Evolutionary conservation across 2,797 vertebrate species (phyloP), one percentile per base, ranked within the genome.

Genomic region (Sebastes jordani): DNA sequence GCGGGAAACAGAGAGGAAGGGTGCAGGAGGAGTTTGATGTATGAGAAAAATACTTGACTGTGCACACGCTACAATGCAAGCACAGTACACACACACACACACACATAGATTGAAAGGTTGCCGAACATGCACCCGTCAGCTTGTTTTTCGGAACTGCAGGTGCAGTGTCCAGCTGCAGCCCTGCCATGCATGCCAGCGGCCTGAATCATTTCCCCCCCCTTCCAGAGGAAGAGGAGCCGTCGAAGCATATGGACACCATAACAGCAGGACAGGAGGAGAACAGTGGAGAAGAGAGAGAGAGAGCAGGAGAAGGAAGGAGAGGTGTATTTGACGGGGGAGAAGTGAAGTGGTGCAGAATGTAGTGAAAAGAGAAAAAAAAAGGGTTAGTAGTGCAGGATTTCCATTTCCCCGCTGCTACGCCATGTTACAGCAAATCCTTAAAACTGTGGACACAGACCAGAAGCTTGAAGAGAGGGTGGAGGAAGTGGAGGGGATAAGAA

Each of bases 111-210:
- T 63, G 27, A 85, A 64, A 60, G 62, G 23, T 85, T 76, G 66
- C 76, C 42, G 64, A 77, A 90, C 91, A 87, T 90, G 89, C 90
- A 86, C 75, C 68, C 81, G 85, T 91, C 90, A 91, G 93, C 92
- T 91, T 94, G 92, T 94, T 95, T 92, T 93, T 88, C 82, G 4
- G 68, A 79, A 82, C 76, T 94, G 95, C 95, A 96, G 95, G 95
- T 96, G 95, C 94, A 92, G 88, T 54, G 82, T 91, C 89, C 94
- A 95, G 94, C 94, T 96, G 94, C 89, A 93, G 86, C 78, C 54
- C 91, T 87, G 81, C 90, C 91, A 92, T 83, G 86, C 91, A 88
- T 93, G 91, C 93, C 93, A 94, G 84, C 32, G 77, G 72, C 76
- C 87, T 95, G 94, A 95, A 92, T 95, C 95, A 95, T 91, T 89